phyloP scores from a whole-genome alignment of 2,797 vertebrate genomes.

The Sebastes umbrosus region DNA sequence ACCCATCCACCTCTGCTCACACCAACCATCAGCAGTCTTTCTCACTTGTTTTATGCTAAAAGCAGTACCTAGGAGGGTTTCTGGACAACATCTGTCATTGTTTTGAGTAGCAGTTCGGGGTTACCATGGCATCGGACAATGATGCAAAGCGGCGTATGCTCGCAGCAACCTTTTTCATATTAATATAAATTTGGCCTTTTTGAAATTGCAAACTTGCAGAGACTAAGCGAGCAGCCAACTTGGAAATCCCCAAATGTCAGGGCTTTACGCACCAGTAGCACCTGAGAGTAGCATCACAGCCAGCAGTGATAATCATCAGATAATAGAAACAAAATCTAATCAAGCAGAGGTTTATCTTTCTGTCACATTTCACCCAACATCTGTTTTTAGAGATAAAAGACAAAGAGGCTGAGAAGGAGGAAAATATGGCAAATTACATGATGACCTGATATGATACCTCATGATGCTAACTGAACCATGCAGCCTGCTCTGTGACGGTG shows the following conservation, averaged over 20 bases:
- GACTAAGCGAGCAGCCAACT: conserved; percentile 2
- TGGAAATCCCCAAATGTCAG: conserved; percentile 16
- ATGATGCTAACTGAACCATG: background rate
- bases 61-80: no score
- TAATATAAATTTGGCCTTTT: background rate
- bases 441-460: background rate
- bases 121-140: background rate
- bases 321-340: background rate
- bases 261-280: background rate
- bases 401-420: background rate
- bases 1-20: no score
- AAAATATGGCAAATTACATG: background rate
- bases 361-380: background rate
- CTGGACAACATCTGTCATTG: no score
- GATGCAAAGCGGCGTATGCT: background rate
- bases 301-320: background rate
- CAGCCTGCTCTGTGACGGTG: background rate
- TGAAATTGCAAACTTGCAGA: background rate
- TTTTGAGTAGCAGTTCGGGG: rapidly evolving
- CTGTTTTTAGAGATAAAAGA: conserved; percentile 2
- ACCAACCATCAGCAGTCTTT: no score
- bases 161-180: background rate
- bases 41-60: no score
- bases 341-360: background rate
- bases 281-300: conserved; percentile 1